Percentiles rank a stretch among this genome's conserved stretches.
phyloP scores from a whole-genome alignment of 2,888 invertebrate genomes.

The Abrostola tripartita region DNA sequence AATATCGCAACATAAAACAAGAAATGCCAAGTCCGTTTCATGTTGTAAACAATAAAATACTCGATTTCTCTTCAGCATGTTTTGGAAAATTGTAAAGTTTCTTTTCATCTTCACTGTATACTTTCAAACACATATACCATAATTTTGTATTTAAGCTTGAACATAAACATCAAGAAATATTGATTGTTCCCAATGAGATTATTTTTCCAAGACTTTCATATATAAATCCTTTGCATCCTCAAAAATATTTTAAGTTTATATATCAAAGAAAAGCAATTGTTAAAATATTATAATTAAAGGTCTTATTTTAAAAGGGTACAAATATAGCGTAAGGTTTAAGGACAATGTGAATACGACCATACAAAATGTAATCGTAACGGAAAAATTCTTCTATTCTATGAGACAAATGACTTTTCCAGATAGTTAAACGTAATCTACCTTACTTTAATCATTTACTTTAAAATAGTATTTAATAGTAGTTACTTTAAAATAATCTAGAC shows the following conservation, averaged over 20 bases:
- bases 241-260: not conserved
- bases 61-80: not conserved
- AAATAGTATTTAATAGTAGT: too few relatives aligned
- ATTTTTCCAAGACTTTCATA: not conserved
- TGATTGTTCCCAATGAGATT: not conserved
- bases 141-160: too few relatives aligned
- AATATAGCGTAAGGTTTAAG: too few relatives aligned
- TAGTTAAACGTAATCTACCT: not conserved
- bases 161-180: too few relatives aligned
- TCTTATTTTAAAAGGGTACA: too few relatives aligned
- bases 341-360: not conserved
- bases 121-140: not conserved
- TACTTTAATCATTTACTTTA: too few relatives aligned
- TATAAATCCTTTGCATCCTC: not conserved
- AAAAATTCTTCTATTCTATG: not conserved
- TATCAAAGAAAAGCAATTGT: not conserved
- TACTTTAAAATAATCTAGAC: too few relatives aligned
- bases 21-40: conserved; percentile 5
- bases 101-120: conserved; percentile 19
- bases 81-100: conserved; percentile 1
- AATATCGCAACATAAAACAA: conserved; percentile 17
- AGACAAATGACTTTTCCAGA: not conserved
- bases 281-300: not conserved
- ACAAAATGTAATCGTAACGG: not conserved
- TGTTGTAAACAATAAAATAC: conserved; percentile 11